A percentile compares a stretch with the other conserved stretches of the same genome.
Conservation (phyloP, 2,113 vertebrate species). For the Podarcis raffonei region DNA sequence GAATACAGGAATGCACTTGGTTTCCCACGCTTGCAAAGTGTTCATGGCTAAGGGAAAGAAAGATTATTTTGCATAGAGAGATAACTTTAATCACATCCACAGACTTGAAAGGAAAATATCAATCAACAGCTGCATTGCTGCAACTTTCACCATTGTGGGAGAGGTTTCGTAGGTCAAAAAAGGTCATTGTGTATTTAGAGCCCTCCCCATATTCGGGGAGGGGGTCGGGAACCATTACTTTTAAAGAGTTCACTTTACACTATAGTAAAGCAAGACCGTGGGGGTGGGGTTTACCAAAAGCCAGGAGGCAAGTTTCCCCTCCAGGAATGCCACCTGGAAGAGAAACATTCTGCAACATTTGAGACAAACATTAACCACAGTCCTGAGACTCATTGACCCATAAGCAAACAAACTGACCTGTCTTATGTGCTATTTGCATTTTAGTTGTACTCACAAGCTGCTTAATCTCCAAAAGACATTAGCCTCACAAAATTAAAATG, state of each 20-base stretch:
- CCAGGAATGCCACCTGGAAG: not conserved
- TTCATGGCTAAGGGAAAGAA: not conserved
- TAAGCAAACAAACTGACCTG: constrained; percentile 2
- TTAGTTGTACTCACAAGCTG: not conserved
- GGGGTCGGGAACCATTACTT: not conserved
- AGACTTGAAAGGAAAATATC: not conserved
- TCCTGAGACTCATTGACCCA: not conserved
- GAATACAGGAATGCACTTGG: not conserved
- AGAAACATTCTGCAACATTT: not conserved
- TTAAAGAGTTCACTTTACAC: not conserved
- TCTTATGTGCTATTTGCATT: not conserved
- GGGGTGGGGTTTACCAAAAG: not conserved
- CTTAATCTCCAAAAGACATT: not conserved
- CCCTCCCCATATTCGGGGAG: not conserved
- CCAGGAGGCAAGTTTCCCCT: not conserved
- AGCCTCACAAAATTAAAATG: not conserved
- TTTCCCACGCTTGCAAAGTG: constrained; percentile 9
- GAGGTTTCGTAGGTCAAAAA: not conserved
- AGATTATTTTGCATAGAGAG: not conserved
- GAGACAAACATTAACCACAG: constrained; percentile 18
- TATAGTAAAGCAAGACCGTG: not conserved
- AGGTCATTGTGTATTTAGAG: not conserved
- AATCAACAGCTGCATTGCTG: not conserved
- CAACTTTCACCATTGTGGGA: not conserved
- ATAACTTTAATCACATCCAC: not conserved